Conservation (phyloP, 2,888 invertebrate species). For the Rambutsinella grinnellia region DNA sequence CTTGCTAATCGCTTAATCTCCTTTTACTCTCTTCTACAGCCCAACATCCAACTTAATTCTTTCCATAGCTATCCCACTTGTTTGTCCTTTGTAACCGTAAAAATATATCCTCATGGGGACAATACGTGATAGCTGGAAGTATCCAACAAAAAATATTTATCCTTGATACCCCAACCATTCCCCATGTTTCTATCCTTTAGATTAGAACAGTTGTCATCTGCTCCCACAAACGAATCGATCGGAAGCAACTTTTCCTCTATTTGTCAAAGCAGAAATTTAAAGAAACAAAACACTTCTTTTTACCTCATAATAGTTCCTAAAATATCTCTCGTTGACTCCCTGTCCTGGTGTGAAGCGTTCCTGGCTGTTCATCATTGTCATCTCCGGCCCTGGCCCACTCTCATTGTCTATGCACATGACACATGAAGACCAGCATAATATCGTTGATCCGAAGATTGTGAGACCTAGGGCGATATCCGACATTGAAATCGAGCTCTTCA, state of each 20-base stretch:
- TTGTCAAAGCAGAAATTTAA: not conserved
- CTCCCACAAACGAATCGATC: not conserved
- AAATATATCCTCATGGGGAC: too few species aligned
- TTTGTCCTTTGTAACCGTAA: too few species aligned
- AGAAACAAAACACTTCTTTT: not conserved
- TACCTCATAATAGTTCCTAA: constrained; percentile 63
- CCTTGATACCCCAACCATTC: too few species aligned
- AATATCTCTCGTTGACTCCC: constrained; percentile 47
- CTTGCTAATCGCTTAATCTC: too few species aligned
- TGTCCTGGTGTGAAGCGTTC: constrained; percentile 36
- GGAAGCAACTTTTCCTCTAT: not conserved
- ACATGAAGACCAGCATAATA: constrained; percentile 29
- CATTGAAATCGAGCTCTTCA: constrained; percentile 39
- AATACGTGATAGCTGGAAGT: too few species aligned
- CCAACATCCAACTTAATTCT: too few species aligned
- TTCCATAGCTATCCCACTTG: too few species aligned
- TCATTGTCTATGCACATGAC: constrained; percentile 52
- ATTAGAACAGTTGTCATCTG: too few species aligned
- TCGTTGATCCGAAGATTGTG: constrained; percentile 48
- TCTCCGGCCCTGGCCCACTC: constrained; percentile 34
- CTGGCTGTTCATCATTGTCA: constrained; percentile 24
- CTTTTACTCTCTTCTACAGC: too few species aligned
- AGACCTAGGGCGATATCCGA: constrained; percentile 41
- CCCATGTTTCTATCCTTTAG: too few species aligned
- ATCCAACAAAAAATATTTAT: too few species aligned